Base-by-base conservation (phyloP, 2,797 vertebrate species). In the Leptatherina wallacei region DNA sequence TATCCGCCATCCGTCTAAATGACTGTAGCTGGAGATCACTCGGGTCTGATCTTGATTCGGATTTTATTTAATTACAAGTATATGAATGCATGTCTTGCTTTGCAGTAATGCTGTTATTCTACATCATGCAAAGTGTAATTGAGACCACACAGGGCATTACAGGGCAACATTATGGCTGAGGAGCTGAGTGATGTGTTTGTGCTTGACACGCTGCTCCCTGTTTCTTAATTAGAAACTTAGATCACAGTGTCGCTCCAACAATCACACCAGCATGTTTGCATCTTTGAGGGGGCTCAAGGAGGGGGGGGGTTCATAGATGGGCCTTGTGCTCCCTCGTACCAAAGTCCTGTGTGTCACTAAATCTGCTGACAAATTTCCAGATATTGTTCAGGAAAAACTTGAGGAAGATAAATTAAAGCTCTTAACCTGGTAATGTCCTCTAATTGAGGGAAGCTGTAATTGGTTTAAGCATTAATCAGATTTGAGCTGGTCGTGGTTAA, bases 401-500 rank as follows among this genome's bases (percentile, higher is more conserved):
- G 81, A 84, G 80, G 71, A 84, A 91, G 90, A 89, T 88, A 73
- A 91, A 94, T 93, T 82, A 75, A 80, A 87, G 91, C 92, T 93
- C 91, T 91, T 92, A 90, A 92, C 89, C 91, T 88, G 88, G 90
- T 93, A 93, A 94, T 93, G 92, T 90, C 84, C 89, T 85, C 90
- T 93, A 94, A 94, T 94, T 94, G 91, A 89, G 69, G 89, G 84
- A 91, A 89, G 89, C 85, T 89, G 90, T 94, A 95, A 95, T 94
- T 87, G 91, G 88, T 94, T 94, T 94, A 93, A 90, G 88, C 88
- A 89, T 92, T 94, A 93, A 95, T 94, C 92, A 89, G 90, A 93
- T 94, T 91, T 61, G 49, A 81, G 86, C 67, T 77, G 74, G 85
- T 84, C 78, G 78, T 74, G 84, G 87, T 86, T 87, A 91, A 91